These are phyloP conservation scores for Lordiphosa andalusiaca DNA, from an alignment of 2,888 invertebrate species.

Conservation along the genomic window DNA sequence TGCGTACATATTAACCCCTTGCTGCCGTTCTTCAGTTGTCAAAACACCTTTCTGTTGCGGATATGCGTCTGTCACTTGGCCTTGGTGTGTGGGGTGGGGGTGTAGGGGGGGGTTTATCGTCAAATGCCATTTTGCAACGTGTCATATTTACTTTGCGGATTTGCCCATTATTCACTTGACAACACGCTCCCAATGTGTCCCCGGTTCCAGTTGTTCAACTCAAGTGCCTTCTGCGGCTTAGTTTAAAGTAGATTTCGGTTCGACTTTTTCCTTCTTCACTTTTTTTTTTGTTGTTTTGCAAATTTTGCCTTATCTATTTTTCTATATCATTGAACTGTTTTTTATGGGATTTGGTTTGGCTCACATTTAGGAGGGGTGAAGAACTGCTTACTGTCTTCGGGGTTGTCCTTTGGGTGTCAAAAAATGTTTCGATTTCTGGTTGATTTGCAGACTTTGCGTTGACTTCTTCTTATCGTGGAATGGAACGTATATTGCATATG, in stretches of 20 bases:
- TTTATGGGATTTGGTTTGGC: slow-evolving; percentile 58
- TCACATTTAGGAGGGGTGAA: neutral
- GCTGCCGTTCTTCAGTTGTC: slow-evolving; percentile 35
- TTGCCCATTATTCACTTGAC: slow-evolving; percentile 73
- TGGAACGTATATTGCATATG: slow-evolving; percentile 5
- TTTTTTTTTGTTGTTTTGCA: slow-evolving; percentile 36
- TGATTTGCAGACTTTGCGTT: slow-evolving; percentile 48
- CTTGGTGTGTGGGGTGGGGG: slow-evolving; percentile 6
- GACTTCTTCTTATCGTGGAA: slow-evolving; percentile 41
- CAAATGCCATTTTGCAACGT: slow-evolving; percentile 71
- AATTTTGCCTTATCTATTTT: slow-evolving; percentile 66
- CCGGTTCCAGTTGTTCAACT: slow-evolving; percentile 23
- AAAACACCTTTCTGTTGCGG: slow-evolving; percentile 58
- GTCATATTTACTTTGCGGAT: slow-evolving; percentile 73
- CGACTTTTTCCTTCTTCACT: slow-evolving; percentile 22
- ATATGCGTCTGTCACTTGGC: slow-evolving; percentile 46
- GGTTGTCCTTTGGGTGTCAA: slow-evolving; percentile 29
- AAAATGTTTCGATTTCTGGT: slow-evolving; percentile 41
- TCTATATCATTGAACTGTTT: slow-evolving; percentile 69
- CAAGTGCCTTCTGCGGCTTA: slow-evolving; percentile 70
- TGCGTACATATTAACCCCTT: slow-evolving; percentile 48
- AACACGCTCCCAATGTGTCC: slow-evolving; percentile 29
- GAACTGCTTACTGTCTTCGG: slow-evolving; percentile 12
- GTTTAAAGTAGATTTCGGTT: slow-evolving; percentile 62
- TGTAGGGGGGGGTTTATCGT: slow-evolving; percentile 46